Base-by-base conservation (phyloP, 2,113 vertebrate genomes). In the Centropristis striata region DNA sequence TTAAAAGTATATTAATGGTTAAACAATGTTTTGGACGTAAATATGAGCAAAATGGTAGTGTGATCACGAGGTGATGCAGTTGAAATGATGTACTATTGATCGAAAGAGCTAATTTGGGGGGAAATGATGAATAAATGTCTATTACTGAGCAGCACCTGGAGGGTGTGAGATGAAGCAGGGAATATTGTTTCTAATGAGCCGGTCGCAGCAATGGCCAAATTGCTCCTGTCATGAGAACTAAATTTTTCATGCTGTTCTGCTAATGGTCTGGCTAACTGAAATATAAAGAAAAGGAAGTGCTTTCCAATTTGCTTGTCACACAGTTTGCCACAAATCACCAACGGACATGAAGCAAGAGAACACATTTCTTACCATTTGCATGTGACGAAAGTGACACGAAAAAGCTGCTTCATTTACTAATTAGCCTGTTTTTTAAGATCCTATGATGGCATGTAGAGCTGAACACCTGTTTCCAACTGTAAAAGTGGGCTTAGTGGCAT, bases 131-230 rank as follows among this genome's bases (percentile, higher is more conserved):
- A 68, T 81, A 81, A 51, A 85, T 60, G 67, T 78, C 57, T 60
- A 51, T 78, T 68, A 71, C 36, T 55, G 66, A 55, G 37, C 42
- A 42, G 70, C 58, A 66, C 75, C 81, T 71, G 69, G 42, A 75
- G 66, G 71, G 57, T 18, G 71, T 57, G 60, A 81, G 60, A 64
- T 23, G 58, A 72, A 46, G 47, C 75, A 32, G 12, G 20, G 61
- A 78, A 49, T 71, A 71, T 55, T 55, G 75, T 44, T 78, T 60
- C 32, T 86, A 87, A 86, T 84, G 85, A 87, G 72, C 21, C 21
- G 13, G 73, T 59, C 9, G 28, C 46, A 28, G 63, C 70, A 7
- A 49, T 21, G 27, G 78, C 71, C 73, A 86, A 85, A 83, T 78
- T 86, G 81, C 74, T 55, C 32, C 75, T 71, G 71, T 74, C 71